phyloP scores from a whole-genome alignment of 2,888 invertebrate genomes.

The Mythimna impura region DNA sequence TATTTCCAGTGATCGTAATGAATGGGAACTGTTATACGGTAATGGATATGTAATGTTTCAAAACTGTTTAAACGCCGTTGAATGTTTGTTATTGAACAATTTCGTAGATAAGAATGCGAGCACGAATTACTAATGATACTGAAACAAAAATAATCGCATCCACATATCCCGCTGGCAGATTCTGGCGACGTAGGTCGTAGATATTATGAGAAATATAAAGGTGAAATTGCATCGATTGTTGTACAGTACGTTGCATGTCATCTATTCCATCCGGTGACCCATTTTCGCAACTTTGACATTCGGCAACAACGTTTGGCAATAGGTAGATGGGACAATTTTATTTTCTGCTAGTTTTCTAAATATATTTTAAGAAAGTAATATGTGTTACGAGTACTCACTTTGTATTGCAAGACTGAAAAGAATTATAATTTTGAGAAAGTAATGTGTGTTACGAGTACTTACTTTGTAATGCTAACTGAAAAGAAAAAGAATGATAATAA shows the following conservation, averaged over 20 bases:
- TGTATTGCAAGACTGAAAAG: conserved; percentile 22
- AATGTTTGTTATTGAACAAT: conserved; percentile 37
- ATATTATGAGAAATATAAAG: conserved; percentile 44
- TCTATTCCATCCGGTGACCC: conserved; percentile 79
- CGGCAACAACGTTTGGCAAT: conserved; percentile 82
- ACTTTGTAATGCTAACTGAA: conserved; percentile 26
- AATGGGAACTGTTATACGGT: conserved; percentile 45
- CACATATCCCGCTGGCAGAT: conserved; percentile 43
- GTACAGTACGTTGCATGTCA: conserved; percentile 77
- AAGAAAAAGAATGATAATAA: neutral
- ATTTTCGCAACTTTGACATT: conserved; percentile 85
- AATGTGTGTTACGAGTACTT: conserved; percentile 31
- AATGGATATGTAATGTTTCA: conserved; percentile 43
- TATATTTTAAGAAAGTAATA: conserved; percentile 73
- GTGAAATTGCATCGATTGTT: conserved; percentile 81
- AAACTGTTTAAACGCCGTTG: conserved; percentile 32
- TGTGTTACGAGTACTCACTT: conserved; percentile 25
- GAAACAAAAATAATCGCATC: conserved; percentile 58
- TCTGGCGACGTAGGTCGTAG: conserved; percentile 39
- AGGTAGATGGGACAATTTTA: conserved; percentile 76
- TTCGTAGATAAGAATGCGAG: conserved; percentile 43
- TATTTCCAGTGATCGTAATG: conserved; percentile 45
- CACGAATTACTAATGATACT: conserved; percentile 44
- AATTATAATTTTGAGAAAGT: conserved; percentile 70
- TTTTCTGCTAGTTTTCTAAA: conserved; percentile 38